phyloP scores from a whole-genome alignment of 2,888 invertebrate genomes.

The Augiades crinisus region DNA sequence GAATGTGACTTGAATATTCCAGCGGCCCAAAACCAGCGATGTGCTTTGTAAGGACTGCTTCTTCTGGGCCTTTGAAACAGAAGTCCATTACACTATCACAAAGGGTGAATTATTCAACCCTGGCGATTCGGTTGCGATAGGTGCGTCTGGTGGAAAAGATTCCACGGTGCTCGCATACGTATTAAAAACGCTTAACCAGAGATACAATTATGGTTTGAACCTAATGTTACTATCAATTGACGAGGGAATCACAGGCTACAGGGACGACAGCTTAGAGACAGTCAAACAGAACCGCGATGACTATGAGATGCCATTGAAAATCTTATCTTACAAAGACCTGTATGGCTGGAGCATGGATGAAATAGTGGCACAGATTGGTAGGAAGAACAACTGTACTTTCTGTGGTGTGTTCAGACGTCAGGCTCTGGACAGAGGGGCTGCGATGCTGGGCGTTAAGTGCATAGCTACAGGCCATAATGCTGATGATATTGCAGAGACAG shows the following conservation, averaged over 20 bases:
- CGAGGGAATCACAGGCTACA: slow-evolving; percentile 97
- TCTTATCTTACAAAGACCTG: slow-evolving; percentile 97
- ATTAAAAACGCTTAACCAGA: slow-evolving; percentile 93
- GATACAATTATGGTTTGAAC: slow-evolving; percentile 94
- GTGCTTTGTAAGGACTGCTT: slow-evolving; percentile 97
- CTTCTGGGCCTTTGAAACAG: slow-evolving; percentile 95
- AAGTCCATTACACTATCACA: slow-evolving; percentile 95
- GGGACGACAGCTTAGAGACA: slow-evolving; percentile 98
- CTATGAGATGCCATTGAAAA: slow-evolving; percentile 95
- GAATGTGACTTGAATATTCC: slow-evolving; percentile 39
- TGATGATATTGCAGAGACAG: slow-evolving; percentile 99
- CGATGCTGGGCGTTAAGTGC: slow-evolving; percentile 92
- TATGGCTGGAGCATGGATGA: slow-evolving; percentile 99
- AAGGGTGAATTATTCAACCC: slow-evolving; percentile 90
- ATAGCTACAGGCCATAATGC: slow-evolving; percentile 99
- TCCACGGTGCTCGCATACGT: slow-evolving; percentile 98
- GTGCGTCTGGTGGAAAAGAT: slow-evolving; percentile 97
- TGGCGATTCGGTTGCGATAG: slow-evolving; percentile 94
- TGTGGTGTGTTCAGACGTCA: slow-evolving; percentile 98
- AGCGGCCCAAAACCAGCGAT: slow-evolving; percentile 96
- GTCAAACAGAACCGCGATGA: slow-evolving; percentile 97
- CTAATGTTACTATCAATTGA: slow-evolving; percentile 97
- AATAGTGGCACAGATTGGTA: slow-evolving; percentile 92
- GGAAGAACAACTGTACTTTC: slow-evolving; percentile 98
- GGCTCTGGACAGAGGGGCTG: slow-evolving; percentile 97